A percentile compares a stretch with the other conserved stretches of the same genome.
phyloP scores from a whole-genome alignment of 2,113 vertebrate genomes.

The Brevimyrus niger region DNA sequence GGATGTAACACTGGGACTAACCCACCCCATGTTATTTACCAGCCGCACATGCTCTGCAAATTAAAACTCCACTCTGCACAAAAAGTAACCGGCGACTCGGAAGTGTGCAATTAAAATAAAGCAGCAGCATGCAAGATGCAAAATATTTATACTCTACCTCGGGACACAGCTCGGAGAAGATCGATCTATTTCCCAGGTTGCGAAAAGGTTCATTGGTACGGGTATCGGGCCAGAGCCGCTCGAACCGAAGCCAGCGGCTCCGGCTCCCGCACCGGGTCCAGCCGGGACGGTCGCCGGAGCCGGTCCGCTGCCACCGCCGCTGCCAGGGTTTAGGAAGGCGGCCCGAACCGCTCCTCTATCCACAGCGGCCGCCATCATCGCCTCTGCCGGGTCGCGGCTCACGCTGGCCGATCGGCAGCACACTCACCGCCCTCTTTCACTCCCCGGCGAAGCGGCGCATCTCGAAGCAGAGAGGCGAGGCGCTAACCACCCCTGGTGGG shows the following conservation, averaged over 20 bases:
- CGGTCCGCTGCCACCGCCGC: conserved; percentile 47
- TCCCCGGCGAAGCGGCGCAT: conserved; percentile 16
- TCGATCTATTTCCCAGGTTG: conserved; percentile 70
- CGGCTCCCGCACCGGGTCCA: conserved; percentile 42
- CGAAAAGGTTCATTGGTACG: conserved; percentile 71
- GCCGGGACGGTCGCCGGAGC: conserved; percentile 45
- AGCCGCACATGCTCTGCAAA: background rate
- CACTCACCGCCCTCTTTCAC: background rate
- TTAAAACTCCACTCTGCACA: background rate
- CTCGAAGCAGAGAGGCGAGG: conserved; percentile 8
- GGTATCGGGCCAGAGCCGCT: conserved; percentile 47
- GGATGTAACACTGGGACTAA: background rate
- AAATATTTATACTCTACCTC: conserved; percentile 45
- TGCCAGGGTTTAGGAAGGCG: conserved; percentile 62
- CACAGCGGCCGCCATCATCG: conserved; percentile 68
- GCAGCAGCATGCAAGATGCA: background rate
- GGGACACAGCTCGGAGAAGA: conserved; percentile 71
- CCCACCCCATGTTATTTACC: background rate
- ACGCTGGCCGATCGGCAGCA: conserved; percentile 46
- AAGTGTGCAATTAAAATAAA: background rate
- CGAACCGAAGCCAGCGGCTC: conserved; percentile 44
- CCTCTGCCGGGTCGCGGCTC: conserved; percentile 56
- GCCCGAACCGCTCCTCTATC: conserved; percentile 65
- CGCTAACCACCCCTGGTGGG: background rate
- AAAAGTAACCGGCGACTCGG: background rate